phyloP scores from a whole-genome alignment of 1,140 invertebrate species.

The Doryteuthis pealeii region DNA sequence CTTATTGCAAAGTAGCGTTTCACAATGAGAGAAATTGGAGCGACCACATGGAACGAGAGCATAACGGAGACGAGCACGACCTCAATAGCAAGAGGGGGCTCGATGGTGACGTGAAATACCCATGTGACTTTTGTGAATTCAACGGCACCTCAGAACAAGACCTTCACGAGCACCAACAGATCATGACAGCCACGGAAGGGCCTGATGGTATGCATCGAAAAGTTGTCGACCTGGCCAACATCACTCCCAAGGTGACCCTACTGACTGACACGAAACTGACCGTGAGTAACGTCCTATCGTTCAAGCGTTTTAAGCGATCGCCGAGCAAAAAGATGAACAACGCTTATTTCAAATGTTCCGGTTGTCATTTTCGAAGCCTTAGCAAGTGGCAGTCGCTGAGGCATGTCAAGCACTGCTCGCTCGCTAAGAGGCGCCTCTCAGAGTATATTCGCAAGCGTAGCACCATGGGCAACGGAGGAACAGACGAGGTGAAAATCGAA shows the following conservation, averaged over 20 bases:
- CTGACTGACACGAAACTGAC: background rate
- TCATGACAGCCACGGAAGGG: background rate
- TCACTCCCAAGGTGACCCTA: background rate
- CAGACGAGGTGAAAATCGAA: background rate
- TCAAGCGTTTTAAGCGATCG: background rate
- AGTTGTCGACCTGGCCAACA: background rate
- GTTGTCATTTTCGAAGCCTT: slow-evolving; percentile 6
- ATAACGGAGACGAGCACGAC: background rate
- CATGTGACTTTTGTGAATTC: slow-evolving; percentile 9
- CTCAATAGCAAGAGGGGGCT: background rate
- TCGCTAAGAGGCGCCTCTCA: background rate
- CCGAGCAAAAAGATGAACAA: slow-evolving; percentile 11
- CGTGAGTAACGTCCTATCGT: background rate
- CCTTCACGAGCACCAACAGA: background rate
- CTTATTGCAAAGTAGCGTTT: background rate
- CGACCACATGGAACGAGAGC: background rate
- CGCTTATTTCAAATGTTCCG: slow-evolving; percentile 1
- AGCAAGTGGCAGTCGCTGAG: slow-evolving; percentile 7
- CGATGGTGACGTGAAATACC: background rate
- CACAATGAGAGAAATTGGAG: background rate
- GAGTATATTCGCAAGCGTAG: background rate
- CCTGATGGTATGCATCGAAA: background rate
- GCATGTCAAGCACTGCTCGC: slow-evolving; percentile 1
- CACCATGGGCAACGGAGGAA: background rate
- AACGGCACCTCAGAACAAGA: background rate